Percentiles rank a stretch among this genome's conserved stretches.
Evolutionary conservation across 2,797 vertebrate genomes (phyloP).

Genomic region (Salmo trutta): DNA sequence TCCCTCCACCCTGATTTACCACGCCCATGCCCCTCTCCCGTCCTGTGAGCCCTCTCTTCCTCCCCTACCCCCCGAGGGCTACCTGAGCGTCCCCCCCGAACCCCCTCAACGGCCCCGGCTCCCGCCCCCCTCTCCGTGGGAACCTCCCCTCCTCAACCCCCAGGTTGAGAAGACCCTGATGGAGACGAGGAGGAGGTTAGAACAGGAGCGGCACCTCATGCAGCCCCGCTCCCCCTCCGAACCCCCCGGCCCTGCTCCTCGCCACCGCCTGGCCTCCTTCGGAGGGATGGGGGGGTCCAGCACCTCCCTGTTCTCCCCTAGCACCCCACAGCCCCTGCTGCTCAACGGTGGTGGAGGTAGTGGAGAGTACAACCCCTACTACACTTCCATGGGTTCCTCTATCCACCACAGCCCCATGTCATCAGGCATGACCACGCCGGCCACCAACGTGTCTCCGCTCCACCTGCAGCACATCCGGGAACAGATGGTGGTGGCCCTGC

Average conservation of each 20-base stretch:
- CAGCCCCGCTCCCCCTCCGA: slow-evolving; percentile 78
- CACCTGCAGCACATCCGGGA: slow-evolving; percentile 96
- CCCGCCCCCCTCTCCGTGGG: slow-evolving; percentile 85
- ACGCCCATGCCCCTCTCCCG: slow-evolving; percentile 20
- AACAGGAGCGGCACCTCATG: slow-evolving; percentile 89
- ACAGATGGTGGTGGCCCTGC: slow-evolving; percentile 96
- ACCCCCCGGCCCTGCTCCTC: slow-evolving; percentile 65
- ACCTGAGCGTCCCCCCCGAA: slow-evolving; percentile 65
- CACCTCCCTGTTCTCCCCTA: slow-evolving; percentile 84
- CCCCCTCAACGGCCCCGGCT: slow-evolving; percentile 79
- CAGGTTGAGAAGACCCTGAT: slow-evolving; percentile 97
- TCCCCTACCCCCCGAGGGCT: slow-evolving; percentile 54
- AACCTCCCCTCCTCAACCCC: slow-evolving; percentile 82
- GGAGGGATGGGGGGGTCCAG: slow-evolving; percentile 92
- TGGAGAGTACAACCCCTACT: slow-evolving; percentile 79
- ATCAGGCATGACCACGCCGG: slow-evolving; percentile 91
- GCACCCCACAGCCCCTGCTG: slow-evolving; percentile 72
- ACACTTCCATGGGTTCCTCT: slow-evolving; percentile 87
- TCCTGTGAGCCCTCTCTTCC: slow-evolving; percentile 61
- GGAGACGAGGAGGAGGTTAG: slow-evolving; percentile 92
- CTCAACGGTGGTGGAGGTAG: slow-evolving; percentile 75
- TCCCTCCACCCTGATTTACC: slow-evolving; percentile 40
- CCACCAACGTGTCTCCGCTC: slow-evolving; percentile 91
- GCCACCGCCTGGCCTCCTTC: slow-evolving; percentile 91
- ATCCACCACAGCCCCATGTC: slow-evolving; percentile 95